phyloP scores from a whole-genome alignment of 2,797 vertebrate species.

The Enteromius radiatus region DNA sequence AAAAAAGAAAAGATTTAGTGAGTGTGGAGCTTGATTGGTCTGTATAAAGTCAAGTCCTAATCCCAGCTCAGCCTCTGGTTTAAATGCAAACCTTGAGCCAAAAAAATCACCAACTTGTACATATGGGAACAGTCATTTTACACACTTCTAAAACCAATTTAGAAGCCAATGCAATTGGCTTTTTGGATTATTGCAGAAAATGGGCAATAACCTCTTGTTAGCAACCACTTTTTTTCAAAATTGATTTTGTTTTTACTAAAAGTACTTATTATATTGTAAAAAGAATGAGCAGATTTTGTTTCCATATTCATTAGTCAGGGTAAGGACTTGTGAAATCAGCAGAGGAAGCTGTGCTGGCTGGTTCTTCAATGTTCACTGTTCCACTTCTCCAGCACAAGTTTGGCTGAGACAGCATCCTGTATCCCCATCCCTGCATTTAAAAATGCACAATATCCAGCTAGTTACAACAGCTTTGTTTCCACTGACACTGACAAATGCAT shows the following conservation, averaged over 20 bases:
- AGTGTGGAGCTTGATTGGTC: too few species aligned
- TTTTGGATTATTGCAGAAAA: too few species aligned
- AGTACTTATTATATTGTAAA: background rate
- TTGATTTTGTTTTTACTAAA: background rate
- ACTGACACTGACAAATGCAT: background rate
- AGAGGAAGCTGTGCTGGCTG: background rate
- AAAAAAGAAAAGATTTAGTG: background rate
- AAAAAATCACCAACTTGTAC: too few species aligned
- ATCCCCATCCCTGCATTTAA: slow-evolving; percentile 88
- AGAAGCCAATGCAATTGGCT: too few species aligned
- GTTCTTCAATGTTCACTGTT: slow-evolving; percentile 69
- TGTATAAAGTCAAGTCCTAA: too few species aligned
- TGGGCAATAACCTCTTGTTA: too few species aligned
- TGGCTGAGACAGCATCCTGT: slow-evolving; percentile 90
- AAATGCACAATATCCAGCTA: slow-evolving; percentile 26
- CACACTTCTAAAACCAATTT: too few species aligned
- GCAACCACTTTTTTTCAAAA: too few species aligned
- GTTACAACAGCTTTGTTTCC: background rate
- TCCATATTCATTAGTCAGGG: background rate
- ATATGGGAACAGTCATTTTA: too few species aligned
- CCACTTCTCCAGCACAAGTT: slow-evolving; percentile 90
- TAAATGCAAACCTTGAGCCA: too few species aligned
- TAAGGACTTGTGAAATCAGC: background rate
- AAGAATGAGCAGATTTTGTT: background rate
- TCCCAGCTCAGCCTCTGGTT: too few species aligned